Evolutionary conservation across 1,140 invertebrate species (phyloP), one percentile per base, ranked within the genome.

Genomic region (Drosophila lowei): DNA sequence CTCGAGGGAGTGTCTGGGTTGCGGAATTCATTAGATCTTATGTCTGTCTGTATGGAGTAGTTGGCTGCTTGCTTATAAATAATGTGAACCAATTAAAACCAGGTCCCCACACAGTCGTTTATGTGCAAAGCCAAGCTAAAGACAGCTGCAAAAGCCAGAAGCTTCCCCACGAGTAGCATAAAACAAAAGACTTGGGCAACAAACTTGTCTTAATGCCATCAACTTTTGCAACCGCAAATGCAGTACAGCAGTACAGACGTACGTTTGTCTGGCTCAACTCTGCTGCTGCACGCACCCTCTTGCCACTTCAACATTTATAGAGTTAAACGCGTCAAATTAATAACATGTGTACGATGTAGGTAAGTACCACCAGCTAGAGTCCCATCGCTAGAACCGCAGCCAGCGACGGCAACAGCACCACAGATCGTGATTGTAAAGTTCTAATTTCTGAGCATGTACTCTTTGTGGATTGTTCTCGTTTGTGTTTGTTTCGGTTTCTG

Each of bases 101-200:
- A 72, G 56, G 30, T 55, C 65, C 16, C 62, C 49, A 52, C 63
- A 67, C 44, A 54, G 62, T 18, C 48, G 48, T 56, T 66, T 53
- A 44, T 25, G 18, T 34, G 13, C 49, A 67, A 42, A 34, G 28
- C 25, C 34, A 28, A 44, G 59, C 15, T 6, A 3, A 16, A 44
- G 59, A 13, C 65, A 59, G 50, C 66, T 53, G 68, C 66, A 50
- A 21, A 13, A 30, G 9, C 23, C 16, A 56, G 65, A 41, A 48
- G 50, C 41, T 48, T 56, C 23, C 49, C 64, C 62, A 15, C 11
- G 48, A 65, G 62, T 23, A 13, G 16, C 28, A 43, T 46, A 44
- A 74, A 63, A 76, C 76, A 73, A 73, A 79, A 85, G 72, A 76
- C 80, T 72, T 63, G 28, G 41, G 72, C 78, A 74, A 73, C 72